Base-by-base conservation (phyloP, 2,797 vertebrate genomes). In the Esox masquinongy region DNA sequence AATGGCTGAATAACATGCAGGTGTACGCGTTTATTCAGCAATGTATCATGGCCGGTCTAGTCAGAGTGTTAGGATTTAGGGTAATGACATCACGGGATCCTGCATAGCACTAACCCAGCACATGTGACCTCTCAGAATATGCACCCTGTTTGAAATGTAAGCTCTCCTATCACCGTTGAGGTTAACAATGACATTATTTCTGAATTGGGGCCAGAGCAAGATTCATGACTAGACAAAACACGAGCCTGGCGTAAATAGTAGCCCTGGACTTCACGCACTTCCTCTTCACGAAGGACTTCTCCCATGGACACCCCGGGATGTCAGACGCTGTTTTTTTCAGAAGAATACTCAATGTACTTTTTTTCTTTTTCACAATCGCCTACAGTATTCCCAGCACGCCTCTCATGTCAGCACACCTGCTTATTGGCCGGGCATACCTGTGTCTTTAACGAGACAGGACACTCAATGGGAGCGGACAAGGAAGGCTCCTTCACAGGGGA, bases 401-500 rank as follows among this genome's bases (percentile, higher is more conserved):
- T 82, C 70, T 39, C 77, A 78, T 88, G 90, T 89, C 88, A 85
- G 88, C 75, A 36, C 87, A 83, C 84, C 89, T 88, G 87, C 88
- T 89, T 86, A 89, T 86, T 83, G 83, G 86, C 22, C 9, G 3
- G 71, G 84, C 84, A 7, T 87, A 89, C 89, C 89, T 86, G 88
- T 73, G 82, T 85, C 77, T 84, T 88, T 87, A 91, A 90, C 85
- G 56, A 91, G 88, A 89, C 90, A 87, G 86, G 86, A 88, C 80
- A 87, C 89, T 77, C 85, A 86, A 90, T 89, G 88, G 82, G 82
- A 87, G 86, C 82, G 86, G 91, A 90, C 89, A 90, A 88, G 87
- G 82, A 90, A 88, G 87, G 82, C 87, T 90, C 87, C 79, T 90
- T 90, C 89, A 88, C 86, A 84, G 85, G 90, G 91, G 89, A 90